Evolutionary conservation across 1,140 invertebrate genomes (phyloP).

Genomic region (Temnothorax curvispinosus): DNA sequence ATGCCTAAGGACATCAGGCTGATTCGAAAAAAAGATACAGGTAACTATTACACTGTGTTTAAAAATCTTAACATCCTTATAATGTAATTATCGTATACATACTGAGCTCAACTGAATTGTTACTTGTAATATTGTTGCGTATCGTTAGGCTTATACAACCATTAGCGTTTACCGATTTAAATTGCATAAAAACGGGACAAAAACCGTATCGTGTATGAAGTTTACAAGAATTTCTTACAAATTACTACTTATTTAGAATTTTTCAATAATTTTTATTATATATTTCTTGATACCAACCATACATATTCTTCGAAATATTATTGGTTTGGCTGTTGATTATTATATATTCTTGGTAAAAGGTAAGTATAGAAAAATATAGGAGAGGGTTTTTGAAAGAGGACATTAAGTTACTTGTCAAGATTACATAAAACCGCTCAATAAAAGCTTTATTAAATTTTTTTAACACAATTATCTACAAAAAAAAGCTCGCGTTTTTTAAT

Average conservation of each 20-base stretch:
- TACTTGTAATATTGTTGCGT: slow-evolving; percentile 53
- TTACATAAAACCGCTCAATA: slow-evolving; percentile 6
- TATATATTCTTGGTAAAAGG: slow-evolving; percentile 49
- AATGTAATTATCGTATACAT: not conserved
- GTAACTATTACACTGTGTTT: slow-evolving; percentile 86
- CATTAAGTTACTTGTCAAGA: slow-evolving; percentile 41
- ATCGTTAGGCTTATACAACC: slow-evolving; percentile 43
- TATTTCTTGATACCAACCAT: slow-evolving; percentile 47
- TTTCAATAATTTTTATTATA: slow-evolving; percentile 14
- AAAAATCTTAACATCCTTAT: not conserved
- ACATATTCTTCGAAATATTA: slow-evolving; percentile 56
- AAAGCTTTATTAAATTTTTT: not conserved
- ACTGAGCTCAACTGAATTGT: slow-evolving; percentile 16
- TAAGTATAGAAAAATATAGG: slow-evolving; percentile 57
- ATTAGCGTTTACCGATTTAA: not conserved
- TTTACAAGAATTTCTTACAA: slow-evolving; percentile 9
- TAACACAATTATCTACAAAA: slow-evolving; percentile 20
- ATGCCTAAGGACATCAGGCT: slow-evolving; percentile 94
- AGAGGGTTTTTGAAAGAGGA: slow-evolving; percentile 42
- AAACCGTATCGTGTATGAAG: not conserved
- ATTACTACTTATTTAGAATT: not conserved
- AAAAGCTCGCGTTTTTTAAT: not conserved
- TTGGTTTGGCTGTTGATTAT: slow-evolving; percentile 35
- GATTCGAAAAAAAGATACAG: slow-evolving; percentile 95
- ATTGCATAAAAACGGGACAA: not conserved